Evolutionary conservation across 2,113 vertebrate species (phyloP).

Genomic region (Alethe diademata): DNA sequence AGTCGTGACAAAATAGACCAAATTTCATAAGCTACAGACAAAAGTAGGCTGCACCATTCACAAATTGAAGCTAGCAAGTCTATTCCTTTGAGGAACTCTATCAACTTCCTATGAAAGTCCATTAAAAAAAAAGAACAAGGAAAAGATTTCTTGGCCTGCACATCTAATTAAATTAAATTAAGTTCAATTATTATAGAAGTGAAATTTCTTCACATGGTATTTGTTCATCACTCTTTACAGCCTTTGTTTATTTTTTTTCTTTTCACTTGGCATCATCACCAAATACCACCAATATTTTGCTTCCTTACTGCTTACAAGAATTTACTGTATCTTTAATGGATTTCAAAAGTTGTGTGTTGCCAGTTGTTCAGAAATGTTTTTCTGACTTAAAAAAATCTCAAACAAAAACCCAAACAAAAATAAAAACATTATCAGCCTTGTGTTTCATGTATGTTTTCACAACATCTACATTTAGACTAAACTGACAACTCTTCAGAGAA

Average conservation of each 20-base stretch:
- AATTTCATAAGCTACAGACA: conserved; percentile 65
- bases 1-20: conserved; percentile 73
- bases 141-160: not conserved
- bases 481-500: not conserved
- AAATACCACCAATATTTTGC: not conserved
- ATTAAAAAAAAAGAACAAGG: not conserved
- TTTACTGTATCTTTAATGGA: not conserved
- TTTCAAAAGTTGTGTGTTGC: not conserved
- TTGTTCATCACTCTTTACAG: not conserved
- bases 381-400: not conserved
- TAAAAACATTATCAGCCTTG: not conserved
- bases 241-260: not conserved
- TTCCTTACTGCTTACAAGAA: not conserved
- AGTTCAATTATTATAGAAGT: not conserved
- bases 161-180: not conserved
- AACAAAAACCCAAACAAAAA: not conserved
- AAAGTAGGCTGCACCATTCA: conserved; percentile 62
- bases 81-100: conserved; percentile 42
- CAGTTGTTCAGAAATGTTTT: not conserved
- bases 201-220: conserved; percentile 30
- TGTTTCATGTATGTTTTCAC: not conserved
- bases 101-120: conserved; percentile 7
- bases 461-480: not conserved
- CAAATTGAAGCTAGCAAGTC: conserved; percentile 58
- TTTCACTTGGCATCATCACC: not conserved